Evolutionary conservation across 2,113 vertebrate species (phyloP).

Genomic region (Poecilia latipinna): DNA sequence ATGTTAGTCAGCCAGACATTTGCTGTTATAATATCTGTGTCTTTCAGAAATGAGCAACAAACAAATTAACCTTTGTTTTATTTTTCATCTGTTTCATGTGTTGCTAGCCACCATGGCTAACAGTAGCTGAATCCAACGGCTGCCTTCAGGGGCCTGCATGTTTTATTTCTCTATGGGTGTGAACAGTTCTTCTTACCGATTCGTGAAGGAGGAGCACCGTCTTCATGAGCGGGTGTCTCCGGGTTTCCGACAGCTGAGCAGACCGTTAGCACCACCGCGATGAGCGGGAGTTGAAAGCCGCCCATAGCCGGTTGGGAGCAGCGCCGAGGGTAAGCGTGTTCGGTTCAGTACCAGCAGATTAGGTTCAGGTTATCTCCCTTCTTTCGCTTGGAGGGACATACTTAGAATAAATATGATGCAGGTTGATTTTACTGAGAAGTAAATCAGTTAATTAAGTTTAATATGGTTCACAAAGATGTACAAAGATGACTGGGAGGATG

Average conservation of each 20-base stretch:
- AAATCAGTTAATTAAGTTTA: background rate
- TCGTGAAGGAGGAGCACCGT: conserved; percentile 80
- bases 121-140: conserved; percentile 1
- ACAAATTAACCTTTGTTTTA: no score
- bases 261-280: conserved; percentile 35
- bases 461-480: background rate
- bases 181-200: conserved; percentile 66
- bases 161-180: background rate
- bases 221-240: conserved; percentile 59
- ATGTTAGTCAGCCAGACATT: no score
- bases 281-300: conserved; percentile 19
- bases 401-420: background rate
- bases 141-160: background rate
- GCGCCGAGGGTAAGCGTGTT: background rate
- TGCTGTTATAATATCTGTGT: no score
- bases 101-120: background rate
- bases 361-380: background rate
- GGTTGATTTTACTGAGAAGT: background rate
- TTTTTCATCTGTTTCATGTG: no score
- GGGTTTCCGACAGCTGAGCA: conserved; percentile 49
- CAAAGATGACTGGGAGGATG: background rate
- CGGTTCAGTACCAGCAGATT: background rate
- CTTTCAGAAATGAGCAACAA: no score
- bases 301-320: conserved; percentile 26
- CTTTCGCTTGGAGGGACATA: background rate